Evolutionary conservation across 2,797 vertebrate species (phyloP), one percentile per base, ranked within the genome.

Genomic region (Sternotherus odoratus): DNA sequence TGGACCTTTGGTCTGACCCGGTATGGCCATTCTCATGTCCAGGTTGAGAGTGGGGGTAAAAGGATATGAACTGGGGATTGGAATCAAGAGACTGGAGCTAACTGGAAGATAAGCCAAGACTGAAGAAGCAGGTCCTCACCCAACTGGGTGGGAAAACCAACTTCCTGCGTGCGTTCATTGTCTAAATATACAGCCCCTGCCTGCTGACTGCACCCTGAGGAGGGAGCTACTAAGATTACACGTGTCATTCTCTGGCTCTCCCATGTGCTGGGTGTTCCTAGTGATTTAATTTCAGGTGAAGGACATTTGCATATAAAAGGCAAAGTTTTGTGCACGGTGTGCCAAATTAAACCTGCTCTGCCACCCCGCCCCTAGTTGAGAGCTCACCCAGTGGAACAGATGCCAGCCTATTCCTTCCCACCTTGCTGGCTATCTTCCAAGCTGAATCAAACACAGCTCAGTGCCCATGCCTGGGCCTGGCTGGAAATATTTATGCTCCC

Each of bases 341-440:
- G 48, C 46, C 94, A 90, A 53, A 92, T 88, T 85, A 85, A 95
- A 96, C 96, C 69, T 82, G 96, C 63, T 94, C 75, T 88, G 53
- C 92, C 79, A 54, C 93, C 86, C 56, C 86, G 83, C 85, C 80
- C 72, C 51, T 92, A 84, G 91, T 43, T 85, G 72, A 28, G 48
- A 91, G 78, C 78, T 83, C 81, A 54, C 77, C 46, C 28, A 56
- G 60, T 80, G 77, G 83, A 91, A 90, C 49, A 56, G 51, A 30
- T 8, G 69, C 81, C 83, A 53, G 2, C 23, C 43, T 60, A 53
- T 57, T 72, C 43, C 75, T 63, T 74, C 69, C 21, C 50, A 78
- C 53, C 63, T 86, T 77, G 75, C 56, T 87, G 69, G 83, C 28
- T 77, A 49, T 26, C 21, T 46, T 88, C 90, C 57, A 88, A n/a